phyloP scores from a whole-genome alignment of 2,888 invertebrate genomes.

The Drosophila borealis region DNA sequence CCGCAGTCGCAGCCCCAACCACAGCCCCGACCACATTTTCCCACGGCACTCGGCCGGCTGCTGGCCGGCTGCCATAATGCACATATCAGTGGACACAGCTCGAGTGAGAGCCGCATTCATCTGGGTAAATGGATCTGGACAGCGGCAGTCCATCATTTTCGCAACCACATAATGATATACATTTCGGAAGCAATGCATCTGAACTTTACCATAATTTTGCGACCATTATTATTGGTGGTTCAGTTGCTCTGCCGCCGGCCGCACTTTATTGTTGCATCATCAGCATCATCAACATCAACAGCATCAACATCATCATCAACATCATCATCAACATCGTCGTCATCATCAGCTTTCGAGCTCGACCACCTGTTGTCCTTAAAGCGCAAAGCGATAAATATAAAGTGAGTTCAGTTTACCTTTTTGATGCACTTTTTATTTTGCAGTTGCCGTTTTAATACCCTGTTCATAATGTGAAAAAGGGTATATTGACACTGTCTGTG shows the following conservation, averaged over 20 bases:
- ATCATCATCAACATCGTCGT: not conserved
- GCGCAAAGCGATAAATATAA: slow-evolving; percentile 61
- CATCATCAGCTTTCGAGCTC: slow-evolving; percentile 8
- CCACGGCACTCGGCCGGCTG: slow-evolving; percentile 58
- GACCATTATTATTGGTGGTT: slow-evolving; percentile 66
- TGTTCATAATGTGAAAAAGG: not conserved
- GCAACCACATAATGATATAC: slow-evolving; percentile 73
- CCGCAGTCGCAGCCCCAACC: slow-evolving; percentile 14
- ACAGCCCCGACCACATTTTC: slow-evolving; percentile 50
- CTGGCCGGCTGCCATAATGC: slow-evolving; percentile 32
- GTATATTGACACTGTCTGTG: not conserved
- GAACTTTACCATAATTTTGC: slow-evolving; percentile 75
- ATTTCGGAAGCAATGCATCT: slow-evolving; percentile 77
- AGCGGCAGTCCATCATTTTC: slow-evolving; percentile 69
- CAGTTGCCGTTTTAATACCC: slow-evolving; percentile 18
- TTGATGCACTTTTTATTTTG: slow-evolving; percentile 26
- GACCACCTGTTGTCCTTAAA: slow-evolving; percentile 78
- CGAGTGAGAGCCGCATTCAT: slow-evolving; percentile 29
- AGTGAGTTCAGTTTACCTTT: slow-evolving; percentile 53
- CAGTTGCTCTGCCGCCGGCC: slow-evolving; percentile 34
- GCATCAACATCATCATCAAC: slow-evolving; percentile 23
- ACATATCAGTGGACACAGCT: slow-evolving; percentile 34
- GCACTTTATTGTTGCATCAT: slow-evolving; percentile 61
- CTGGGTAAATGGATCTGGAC: slow-evolving; percentile 56
- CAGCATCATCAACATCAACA: slow-evolving; percentile 23